Evolutionary conservation across 1,140 invertebrate species (phyloP).

Genomic region (Pseudomyrmex pallidus): DNA sequence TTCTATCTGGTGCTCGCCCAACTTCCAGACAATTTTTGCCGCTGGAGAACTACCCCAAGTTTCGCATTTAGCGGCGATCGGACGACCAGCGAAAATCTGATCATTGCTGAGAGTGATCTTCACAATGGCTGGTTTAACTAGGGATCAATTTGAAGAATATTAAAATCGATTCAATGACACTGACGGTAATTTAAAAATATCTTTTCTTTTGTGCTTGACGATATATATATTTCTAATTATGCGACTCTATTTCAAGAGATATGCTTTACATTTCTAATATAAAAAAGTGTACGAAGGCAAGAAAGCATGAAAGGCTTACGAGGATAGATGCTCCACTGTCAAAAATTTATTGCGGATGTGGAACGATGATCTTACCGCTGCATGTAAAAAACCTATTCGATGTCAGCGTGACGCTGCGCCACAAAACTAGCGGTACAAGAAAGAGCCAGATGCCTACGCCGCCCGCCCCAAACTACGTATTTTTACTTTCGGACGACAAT

Average conservation of each 20-base stretch:
- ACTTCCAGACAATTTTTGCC: conserved; percentile 90
- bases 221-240: not conserved
- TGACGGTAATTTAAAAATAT: conserved; percentile 12
- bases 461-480: conserved; percentile 72
- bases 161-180: no score
- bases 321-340: conserved; percentile 7
- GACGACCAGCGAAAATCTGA: conserved; percentile 87
- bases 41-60: conserved; percentile 91
- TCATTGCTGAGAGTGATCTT: conserved; percentile 88
- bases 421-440: conserved; percentile 70
- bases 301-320: not conserved
- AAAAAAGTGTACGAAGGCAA: not conserved
- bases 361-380: conserved; percentile 12
- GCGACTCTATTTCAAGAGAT: not conserved
- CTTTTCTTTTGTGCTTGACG: not conserved
- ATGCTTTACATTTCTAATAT: not conserved
- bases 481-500: conserved; percentile 78
- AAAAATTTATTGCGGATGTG: conserved; percentile 7
- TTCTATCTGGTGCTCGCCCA: conserved; percentile 88
- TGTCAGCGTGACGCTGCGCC: not conserved
- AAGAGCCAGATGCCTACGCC: conserved; percentile 69
- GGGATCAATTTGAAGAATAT: no score
- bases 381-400: conserved; percentile 48
- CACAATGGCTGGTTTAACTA: conserved; percentile 90
- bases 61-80: conserved; percentile 88